A percentile compares a stretch with the other conserved stretches of the same genome.
phyloP scores from a whole-genome alignment of 2,113 vertebrate genomes.

The Odontesthes bonariensis region DNA sequence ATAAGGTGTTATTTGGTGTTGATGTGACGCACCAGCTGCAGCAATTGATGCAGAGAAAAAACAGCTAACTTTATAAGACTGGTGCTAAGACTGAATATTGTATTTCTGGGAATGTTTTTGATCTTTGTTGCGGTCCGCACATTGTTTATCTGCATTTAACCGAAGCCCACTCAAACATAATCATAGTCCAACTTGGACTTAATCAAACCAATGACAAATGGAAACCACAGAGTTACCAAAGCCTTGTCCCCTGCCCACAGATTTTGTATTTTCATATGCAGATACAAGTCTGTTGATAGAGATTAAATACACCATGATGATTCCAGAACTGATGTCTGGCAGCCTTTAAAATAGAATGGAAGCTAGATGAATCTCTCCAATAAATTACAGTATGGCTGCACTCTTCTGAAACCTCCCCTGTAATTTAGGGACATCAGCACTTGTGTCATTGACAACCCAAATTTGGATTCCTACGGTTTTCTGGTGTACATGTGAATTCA shows the following conservation, averaged over 20 bases:
- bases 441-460: constrained; percentile 17
- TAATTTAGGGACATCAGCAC: constrained; percentile 34
- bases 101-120: not conserved
- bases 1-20: too few relatives aligned
- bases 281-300: not conserved
- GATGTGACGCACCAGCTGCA: too few relatives aligned
- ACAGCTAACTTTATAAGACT: too few relatives aligned
- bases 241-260: not conserved
- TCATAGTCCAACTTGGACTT: not conserved
- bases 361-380: constrained; percentile 32
- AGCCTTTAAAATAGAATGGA: constrained; percentile 13
- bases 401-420: constrained; percentile 41
- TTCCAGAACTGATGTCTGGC: constrained; percentile 17
- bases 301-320: constrained; percentile 4
- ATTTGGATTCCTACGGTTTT: constrained; percentile 15
- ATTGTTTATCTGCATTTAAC: not conserved
- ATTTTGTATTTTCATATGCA: not conserved
- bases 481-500: constrained; percentile 1
- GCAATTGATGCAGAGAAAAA: too few relatives aligned
- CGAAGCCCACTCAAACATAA: not conserved
- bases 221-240: not conserved
- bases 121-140: not conserved
- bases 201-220: not conserved
- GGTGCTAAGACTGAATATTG: too few relatives aligned
- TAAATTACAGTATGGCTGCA: constrained; percentile 42